Evolutionary conservation across 2,797 vertebrate species (phyloP).

Genomic region (Merluccius polli): DNA sequence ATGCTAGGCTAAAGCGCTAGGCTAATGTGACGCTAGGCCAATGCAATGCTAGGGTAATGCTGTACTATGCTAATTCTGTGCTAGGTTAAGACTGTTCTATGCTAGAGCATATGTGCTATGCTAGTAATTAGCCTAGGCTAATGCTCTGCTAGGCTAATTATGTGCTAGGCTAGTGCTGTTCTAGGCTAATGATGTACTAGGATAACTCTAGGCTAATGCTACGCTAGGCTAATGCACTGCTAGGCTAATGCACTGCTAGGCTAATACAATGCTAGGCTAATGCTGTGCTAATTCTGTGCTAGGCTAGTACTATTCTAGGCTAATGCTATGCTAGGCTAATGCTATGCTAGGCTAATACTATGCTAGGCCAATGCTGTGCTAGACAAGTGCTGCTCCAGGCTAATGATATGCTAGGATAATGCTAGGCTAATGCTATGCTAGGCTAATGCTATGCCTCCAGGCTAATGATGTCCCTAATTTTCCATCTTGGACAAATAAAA

Average conservation of each 20-base stretch:
- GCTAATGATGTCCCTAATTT: background rate
- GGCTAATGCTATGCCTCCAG: background rate
- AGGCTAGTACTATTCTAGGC: background rate
- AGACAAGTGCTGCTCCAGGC: background rate
- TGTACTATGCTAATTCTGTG: background rate
- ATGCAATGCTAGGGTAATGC: background rate
- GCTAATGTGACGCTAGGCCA: background rate
- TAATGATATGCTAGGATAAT: no score
- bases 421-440: no score
- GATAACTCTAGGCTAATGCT: background rate
- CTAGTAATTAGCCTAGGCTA: background rate
- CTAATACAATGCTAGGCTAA: no score
- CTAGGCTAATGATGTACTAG: no score
- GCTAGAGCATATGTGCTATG: constrained; percentile 14
- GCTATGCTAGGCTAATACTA: no score
- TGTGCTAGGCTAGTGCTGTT: background rate
- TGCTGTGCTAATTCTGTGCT: background rate
- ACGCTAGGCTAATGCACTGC: background rate
- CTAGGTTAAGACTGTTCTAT: background rate
- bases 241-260: background rate
- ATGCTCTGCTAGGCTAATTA: background rate
- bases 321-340: background rate
- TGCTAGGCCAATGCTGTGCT: no score
- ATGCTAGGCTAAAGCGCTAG: background rate
- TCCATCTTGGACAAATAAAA: background rate